Percentiles rank a stretch among this genome's conserved stretches.
Conservation (phyloP, 2,888 invertebrate species). For the Oligia fasciuncula region DNA sequence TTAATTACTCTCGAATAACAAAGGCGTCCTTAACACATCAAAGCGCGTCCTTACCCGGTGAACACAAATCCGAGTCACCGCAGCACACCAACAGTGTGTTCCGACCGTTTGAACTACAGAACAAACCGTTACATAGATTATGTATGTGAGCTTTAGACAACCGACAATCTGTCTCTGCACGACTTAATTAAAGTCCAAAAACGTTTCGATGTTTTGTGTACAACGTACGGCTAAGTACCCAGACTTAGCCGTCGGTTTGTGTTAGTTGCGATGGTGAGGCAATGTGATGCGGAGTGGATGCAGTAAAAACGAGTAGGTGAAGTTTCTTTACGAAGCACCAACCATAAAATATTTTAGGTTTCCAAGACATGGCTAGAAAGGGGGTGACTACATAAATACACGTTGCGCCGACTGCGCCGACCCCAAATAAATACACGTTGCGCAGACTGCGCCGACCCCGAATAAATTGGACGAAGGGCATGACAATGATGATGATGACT, state of each 20-base stretch:
- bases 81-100: conserved; percentile 29
- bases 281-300: neutral
- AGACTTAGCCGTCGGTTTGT: neutral
- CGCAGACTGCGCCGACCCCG: no score
- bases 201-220: conserved; percentile 47
- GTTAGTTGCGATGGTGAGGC: neutral
- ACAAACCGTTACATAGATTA: conserved; percentile 14
- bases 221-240: no score
- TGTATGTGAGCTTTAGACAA: conserved; percentile 27
- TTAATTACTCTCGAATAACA: neutral
- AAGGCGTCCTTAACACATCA: conserved; percentile 23
- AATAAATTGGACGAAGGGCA: neutral
- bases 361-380: neutral
- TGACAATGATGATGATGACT: neutral
- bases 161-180: conserved; percentile 43
- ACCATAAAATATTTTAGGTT: neutral
- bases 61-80: conserved; percentile 37
- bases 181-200: conserved; percentile 52
- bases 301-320: neutral
- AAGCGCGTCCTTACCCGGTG: conserved; percentile 25
- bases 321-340: neutral
- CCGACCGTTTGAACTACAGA: conserved; percentile 30
- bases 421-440: neutral
- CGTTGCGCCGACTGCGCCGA: no score
- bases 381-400: neutral